A percentile compares a stretch with the other conserved stretches of the same genome.
Conservation (phyloP, 2,797 vertebrate species). For the Sibirionetta formosa region DNA sequence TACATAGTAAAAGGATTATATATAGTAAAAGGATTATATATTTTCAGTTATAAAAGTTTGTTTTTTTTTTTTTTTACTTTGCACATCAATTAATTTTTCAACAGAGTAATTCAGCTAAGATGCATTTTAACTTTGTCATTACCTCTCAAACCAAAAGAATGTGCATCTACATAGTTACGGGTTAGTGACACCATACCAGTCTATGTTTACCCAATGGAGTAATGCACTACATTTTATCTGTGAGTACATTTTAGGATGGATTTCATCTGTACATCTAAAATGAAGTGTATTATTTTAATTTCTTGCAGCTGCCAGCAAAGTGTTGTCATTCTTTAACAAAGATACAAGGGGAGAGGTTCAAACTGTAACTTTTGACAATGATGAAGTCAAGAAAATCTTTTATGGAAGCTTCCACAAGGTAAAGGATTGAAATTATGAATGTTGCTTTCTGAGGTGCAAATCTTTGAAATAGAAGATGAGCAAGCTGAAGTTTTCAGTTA, state of each 20-base stretch:
- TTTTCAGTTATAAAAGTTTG: not conserved
- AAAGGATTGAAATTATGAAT: constrained; percentile 65
- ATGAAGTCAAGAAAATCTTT: constrained; percentile 92
- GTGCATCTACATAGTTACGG: not conserved
- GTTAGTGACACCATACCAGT: not conserved
- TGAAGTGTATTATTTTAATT: constrained; percentile 18
- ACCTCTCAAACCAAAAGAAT: not conserved
- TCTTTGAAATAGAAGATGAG: not conserved
- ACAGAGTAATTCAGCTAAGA: not conserved
- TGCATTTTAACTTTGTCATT: not conserved
- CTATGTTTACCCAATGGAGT: not conserved
- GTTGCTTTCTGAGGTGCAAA: constrained; percentile 34
- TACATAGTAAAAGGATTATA: too few species aligned
- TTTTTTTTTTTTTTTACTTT: not conserved
- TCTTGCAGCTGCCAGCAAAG: constrained; percentile 90
- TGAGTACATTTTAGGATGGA: not conserved
- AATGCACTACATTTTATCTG: not conserved
- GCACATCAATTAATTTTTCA: not conserved
- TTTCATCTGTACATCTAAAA: not conserved
- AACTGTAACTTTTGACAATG: constrained; percentile 89
- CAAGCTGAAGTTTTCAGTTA: not conserved
- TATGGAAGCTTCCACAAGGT: constrained; percentile 99
- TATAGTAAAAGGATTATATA: not conserved
- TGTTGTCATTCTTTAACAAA: constrained; percentile 96
- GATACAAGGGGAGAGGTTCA: constrained; percentile 92